Evolutionary conservation across 64 coral and sea anemone genomes (phyloP).

Genomic region (Actinia tenebrosa): DNA sequence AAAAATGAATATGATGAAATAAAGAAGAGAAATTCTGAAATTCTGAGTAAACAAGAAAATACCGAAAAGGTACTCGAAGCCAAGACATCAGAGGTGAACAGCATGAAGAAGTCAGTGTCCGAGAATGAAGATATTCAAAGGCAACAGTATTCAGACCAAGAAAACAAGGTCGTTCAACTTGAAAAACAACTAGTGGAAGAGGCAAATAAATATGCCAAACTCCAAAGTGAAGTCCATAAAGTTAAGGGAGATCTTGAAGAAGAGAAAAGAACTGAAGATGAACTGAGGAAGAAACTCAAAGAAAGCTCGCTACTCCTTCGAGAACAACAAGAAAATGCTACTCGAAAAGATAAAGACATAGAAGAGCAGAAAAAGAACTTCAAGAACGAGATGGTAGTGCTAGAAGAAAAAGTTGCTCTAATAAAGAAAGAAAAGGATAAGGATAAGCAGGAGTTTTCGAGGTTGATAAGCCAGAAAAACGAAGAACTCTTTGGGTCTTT

Average conservation of each 20-base stretch:
- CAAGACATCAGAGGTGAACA: slow-evolving; percentile 46
- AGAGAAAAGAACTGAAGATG: slow-evolving; percentile 46
- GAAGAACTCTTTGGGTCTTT: slow-evolving; percentile 23
- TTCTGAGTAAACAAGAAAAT: slow-evolving; percentile 24
- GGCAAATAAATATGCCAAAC: slow-evolving; percentile 27
- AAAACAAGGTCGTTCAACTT: slow-evolving; percentile 46
- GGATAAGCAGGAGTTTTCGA: slow-evolving; percentile 36
- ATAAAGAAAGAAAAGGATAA: slow-evolving; percentile 53
- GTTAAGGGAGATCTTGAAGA: slow-evolving; percentile 36
- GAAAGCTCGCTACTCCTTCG: slow-evolving; percentile 26
- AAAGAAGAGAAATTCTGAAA: neutral
- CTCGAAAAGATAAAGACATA: slow-evolving; percentile 25
- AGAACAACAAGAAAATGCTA: slow-evolving; percentile 42
- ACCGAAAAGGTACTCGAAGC: slow-evolving; percentile 50
- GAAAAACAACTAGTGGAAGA: slow-evolving; percentile 42
- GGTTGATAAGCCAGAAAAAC: slow-evolving; percentile 44
- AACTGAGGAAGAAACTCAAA: slow-evolving; percentile 35
- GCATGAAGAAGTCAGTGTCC: slow-evolving; percentile 41
- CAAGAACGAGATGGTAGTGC: neutral
- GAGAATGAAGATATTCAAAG: slow-evolving; percentile 47
- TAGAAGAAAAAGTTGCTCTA: slow-evolving; percentile 24
- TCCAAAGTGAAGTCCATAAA: slow-evolving; percentile 48
- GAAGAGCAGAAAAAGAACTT: slow-evolving; percentile 13
- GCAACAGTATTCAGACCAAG: slow-evolving; percentile 36
- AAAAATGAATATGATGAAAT: neutral